phyloP scores from a whole-genome alignment of 2,888 invertebrate genomes.

The Incurvaria masculella region DNA sequence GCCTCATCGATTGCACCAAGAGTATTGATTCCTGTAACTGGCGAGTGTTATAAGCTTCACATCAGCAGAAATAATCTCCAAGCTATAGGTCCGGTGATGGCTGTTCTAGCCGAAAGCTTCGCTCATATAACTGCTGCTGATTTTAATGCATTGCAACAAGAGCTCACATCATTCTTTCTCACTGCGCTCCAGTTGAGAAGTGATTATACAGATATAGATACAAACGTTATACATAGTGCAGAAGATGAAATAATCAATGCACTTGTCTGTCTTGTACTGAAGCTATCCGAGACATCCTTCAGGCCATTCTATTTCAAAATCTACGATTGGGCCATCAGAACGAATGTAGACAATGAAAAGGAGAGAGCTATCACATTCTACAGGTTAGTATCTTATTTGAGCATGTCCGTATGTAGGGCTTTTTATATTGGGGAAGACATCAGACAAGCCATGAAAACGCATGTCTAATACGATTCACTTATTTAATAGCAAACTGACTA shows the following conservation, averaged over 20 bases:
- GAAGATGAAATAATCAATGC: constrained; percentile 76
- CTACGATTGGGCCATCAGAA: constrained; percentile 81
- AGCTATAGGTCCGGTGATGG: constrained; percentile 70
- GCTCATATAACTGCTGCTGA: constrained; percentile 60
- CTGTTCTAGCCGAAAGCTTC: constrained; percentile 71
- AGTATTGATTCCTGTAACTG: constrained; percentile 72
- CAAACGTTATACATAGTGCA: constrained; percentile 49
- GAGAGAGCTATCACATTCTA: constrained; percentile 80
- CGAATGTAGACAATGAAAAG: constrained; percentile 54
- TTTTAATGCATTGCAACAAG: constrained; percentile 61
- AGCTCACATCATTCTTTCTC: constrained; percentile 73
- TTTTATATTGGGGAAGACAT: background rate
- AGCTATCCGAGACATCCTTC: constrained; percentile 86
- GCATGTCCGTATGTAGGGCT: too few species aligned
- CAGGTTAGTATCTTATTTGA: constrained; percentile 39
- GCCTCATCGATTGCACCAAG: constrained; percentile 67
- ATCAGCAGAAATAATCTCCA: constrained; percentile 56
- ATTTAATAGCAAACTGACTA: too few species aligned
- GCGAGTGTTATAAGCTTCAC: constrained; percentile 60
- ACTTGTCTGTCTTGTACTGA: constrained; percentile 76
- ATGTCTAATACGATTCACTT: background rate
- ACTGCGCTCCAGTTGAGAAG: constrained; percentile 66
- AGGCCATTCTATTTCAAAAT: constrained; percentile 84
- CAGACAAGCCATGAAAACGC: background rate
- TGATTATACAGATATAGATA: constrained; percentile 38